Base-by-base conservation (phyloP, 2,888 invertebrate species). In the Acleris laterana region DNA sequence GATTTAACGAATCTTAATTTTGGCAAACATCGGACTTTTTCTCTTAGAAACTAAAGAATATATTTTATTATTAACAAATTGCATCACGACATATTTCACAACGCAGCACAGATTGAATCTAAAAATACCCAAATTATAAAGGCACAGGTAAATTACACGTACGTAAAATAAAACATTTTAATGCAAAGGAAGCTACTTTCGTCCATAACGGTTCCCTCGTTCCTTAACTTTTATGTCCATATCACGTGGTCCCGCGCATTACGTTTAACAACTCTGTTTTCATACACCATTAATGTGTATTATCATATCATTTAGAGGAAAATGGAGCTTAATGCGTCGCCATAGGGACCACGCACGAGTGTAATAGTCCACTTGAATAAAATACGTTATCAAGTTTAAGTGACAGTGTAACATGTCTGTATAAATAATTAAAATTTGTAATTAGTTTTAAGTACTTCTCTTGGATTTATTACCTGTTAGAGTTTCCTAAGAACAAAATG, bases 171-270 rank as follows among this genome's bases (percentile, higher is more conserved):
- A 64, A 64, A 42, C 20, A 55, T 42, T 38, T 22, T 59, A 25
- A 59, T 38, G 20, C 49, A 64, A 62, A 50, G 56, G 59, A 55
- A 61, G 60, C 65, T 60, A 61, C 49, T 63, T 49, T 9, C 13
- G 42, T 7, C 49, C 62, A 42, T 65, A 65, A 60, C 64, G 28
- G 5, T 17, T 57, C 49, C 49, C 20, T 19, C 17, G 17, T 17
- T 50, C 60, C 65, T 65, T 64, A 64, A 65, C 66, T 52, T 66
- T 66, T 65, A 65, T 22, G 65, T 28, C 13, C 62, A 56, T 32
- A 52, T 57, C 62, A 61, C 60, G 51, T 57, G 51, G 46, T 17
- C 61, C 20, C 65, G 48, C 55, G 62, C 66, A 49, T 59, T 19
- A 59, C 58, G 32, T 49, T 59, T 59, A 57, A 57, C 44, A 28